These are phyloP conservation scores for Mionectes olivaceus DNA, from an alignment of 2,797 vertebrate genomes.

Conservation along the genomic window DNA sequence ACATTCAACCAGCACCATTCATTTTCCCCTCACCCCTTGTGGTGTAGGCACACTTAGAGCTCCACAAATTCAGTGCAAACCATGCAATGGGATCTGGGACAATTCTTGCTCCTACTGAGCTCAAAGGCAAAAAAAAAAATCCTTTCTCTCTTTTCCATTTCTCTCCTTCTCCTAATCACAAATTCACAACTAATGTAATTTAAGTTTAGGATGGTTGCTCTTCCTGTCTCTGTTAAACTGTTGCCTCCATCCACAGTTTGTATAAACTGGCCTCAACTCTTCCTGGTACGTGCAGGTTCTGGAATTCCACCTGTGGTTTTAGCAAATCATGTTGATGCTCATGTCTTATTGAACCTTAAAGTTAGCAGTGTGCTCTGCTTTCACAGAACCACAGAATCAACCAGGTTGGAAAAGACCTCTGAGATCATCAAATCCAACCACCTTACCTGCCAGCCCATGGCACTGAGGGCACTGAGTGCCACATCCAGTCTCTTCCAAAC, in stretches of 20 bases:
- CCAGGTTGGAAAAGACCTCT: too few species aligned
- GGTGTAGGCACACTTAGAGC: not conserved
- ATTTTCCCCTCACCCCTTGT: not conserved
- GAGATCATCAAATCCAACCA: too few species aligned
- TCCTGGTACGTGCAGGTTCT: not conserved
- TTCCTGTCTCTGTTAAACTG: not conserved
- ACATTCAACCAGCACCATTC: not conserved
- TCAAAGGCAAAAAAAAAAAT: not conserved
- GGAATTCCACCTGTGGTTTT: accelerated
- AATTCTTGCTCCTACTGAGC: not conserved
- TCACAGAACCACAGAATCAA: not conserved
- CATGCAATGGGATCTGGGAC: not conserved
- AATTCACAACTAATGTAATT: not conserved
- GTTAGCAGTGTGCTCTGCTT: not conserved
- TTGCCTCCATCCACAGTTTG: not conserved
- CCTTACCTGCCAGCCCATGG: too few species aligned
- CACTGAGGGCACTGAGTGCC: too few species aligned
- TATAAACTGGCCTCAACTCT: not conserved
- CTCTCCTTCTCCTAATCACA: not conserved
- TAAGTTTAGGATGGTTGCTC: not conserved
- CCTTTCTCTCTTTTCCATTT: not conserved
- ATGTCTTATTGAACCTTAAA: not conserved
- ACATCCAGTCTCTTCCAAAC: too few species aligned
- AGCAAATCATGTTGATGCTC: not conserved
- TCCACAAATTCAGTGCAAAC: not conserved